Evolutionary conservation across 2,888 invertebrate genomes (phyloP), one percentile per base, ranked within the genome.

Genomic region (Selenia dentaria): DNA sequence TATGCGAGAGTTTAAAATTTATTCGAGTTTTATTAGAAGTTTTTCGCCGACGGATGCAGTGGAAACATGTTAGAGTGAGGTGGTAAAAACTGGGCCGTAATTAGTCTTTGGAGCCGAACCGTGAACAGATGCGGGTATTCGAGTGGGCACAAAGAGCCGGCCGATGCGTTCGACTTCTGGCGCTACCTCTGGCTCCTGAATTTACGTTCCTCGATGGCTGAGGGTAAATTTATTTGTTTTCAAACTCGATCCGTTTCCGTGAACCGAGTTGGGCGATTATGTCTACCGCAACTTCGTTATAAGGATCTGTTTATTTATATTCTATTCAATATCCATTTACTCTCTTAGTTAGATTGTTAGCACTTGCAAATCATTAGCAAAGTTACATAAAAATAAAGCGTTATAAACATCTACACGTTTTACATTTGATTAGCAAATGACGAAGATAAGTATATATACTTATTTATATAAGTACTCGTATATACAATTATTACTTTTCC

Each of bases 81-180:
- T 70, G 74, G 79, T 79, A 81, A 81, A 83, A 82, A 83, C 76
- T 77, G 70, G 62, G 73, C 60, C 65, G 80, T 86, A 87, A 87
- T 87, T 85, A 87, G 84, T 83, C 73, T 79, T 77, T 78, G 74
- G 69, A 80, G 69, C 56, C 69, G 72, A 78, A 78, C 80, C 74
- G 79, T 79, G 78, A 81, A 81, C 78, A 74, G 74, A 54, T 56
- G 58, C 51, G 46, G 44, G 49, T 44, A 37, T 41, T 34, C 14
- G 45, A 51, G 39, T 40, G 22, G 51, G 37, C 54, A 20, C 41
- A 34, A 49, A 52, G 50, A 42, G 55, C 67, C 64, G 67, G 64
- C 67, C 69, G 60, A 59, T 67, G 65, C 68, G 65, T 65, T 62
- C 67, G 57, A 62, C 64, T 67, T 52, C 14, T 13, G 32, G 28